Evolutionary conservation across 2,888 invertebrate genomes (phyloP), one percentile per base, ranked within the genome.

Genomic region (Lithodes maja): DNA sequence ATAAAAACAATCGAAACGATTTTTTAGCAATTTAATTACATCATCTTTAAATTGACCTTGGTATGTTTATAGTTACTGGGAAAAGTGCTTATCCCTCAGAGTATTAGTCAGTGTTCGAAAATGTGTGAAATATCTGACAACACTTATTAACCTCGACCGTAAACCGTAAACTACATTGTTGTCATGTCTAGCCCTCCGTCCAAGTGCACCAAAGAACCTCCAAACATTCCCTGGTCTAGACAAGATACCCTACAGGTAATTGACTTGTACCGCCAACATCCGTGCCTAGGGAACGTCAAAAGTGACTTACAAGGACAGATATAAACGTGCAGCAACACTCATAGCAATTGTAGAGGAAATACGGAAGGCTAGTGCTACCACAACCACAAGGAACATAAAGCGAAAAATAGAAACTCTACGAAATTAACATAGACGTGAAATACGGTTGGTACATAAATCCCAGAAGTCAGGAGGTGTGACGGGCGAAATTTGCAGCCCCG

Each of bases 271-370:
- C 83, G 71, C 53, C 71, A 83, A 71, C 12, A 50, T 33, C 71
- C 83, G n/a, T 71, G 83, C 71, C 33, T 83, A 55, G 68, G 83
- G 83, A 83, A 83, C 50, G 71, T 83, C 55, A 83, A 71, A n/a
- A 71, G 69, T 68, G 83, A 69, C 71, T 9, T 83, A 83, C 71
- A 83, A 83, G 7, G 71, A 55, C 17, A 81, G 81, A 61, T 54
- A n/a, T 17, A 81, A 81, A 54, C 81, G 61, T 55, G 83, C 33
- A 83, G 49, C 52, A n/a, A 71, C 50, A 9, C 52, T 83, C 3
- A 71, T 61, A 12, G 83, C 83, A 68, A 83, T 69, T 50, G 33
- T 71, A 68, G 33, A n/a, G 49, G 83, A 83, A 50, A 71, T 68
- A 52, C 33, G 33, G 17, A 83, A 71, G 55, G 69, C 50, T 2